Evolutionary conservation across 2,113 vertebrate species (phyloP).

Genomic region (Myotis davidii): DNA sequence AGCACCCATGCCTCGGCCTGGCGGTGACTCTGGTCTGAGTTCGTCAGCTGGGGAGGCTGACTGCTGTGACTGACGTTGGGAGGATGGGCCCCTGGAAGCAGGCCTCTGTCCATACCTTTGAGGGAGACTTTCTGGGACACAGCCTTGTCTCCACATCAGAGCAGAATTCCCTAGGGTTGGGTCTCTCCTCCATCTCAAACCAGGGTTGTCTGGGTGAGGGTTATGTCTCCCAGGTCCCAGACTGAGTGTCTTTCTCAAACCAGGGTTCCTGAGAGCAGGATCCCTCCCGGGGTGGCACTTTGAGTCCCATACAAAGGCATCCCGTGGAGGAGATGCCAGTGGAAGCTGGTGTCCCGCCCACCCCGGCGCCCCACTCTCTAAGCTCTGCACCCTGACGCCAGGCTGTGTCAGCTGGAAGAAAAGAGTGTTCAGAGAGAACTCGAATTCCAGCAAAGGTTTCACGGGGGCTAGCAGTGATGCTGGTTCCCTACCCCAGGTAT

Average conservation of each 20-base stretch:
- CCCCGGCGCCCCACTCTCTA: neutral
- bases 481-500: neutral
- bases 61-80: neutral
- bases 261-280: neutral
- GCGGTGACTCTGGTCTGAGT: neutral
- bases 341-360: neutral
- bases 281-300: neutral
- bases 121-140: neutral
- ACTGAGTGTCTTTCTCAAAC: neutral
- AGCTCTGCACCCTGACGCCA: neutral
- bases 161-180: constrained; percentile 16
- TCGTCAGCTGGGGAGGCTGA: neutral
- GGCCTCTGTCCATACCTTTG: neutral
- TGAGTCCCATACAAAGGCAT: neutral
- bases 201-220: neutral
- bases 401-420: constrained; percentile 14
- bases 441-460: neutral
- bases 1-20: neutral
- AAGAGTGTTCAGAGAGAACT: neutral
- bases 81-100: neutral
- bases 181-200: neutral
- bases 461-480: neutral
- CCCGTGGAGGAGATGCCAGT: neutral
- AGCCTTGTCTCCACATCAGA: neutral
- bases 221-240: neutral